Evolutionary conservation across 2,888 invertebrate genomes (phyloP).

Genomic region (Biston betularia): DNA sequence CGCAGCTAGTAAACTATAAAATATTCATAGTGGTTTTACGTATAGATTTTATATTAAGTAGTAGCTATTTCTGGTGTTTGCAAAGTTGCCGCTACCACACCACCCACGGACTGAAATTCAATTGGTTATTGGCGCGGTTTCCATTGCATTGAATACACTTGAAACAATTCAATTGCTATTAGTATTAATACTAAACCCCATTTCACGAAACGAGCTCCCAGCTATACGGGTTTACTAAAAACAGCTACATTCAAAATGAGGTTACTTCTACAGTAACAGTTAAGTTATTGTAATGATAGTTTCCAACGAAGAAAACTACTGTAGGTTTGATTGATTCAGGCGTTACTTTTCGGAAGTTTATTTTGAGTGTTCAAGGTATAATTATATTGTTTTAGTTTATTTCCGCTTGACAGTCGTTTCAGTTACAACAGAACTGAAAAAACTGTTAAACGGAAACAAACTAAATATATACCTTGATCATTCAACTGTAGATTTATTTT

Average conservation of each 20-base stretch:
- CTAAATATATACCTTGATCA: no score
- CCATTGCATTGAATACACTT: neutral
- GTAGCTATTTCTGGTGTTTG: slow-evolving; percentile 3
- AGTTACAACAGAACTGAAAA: no score
- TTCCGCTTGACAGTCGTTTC: no score
- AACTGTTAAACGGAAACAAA: no score
- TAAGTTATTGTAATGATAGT: no score
- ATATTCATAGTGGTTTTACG: neutral
- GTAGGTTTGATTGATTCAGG: no score
- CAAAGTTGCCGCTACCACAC: slow-evolving; percentile 15
- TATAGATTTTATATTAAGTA: neutral
- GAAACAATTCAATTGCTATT: slow-evolving; percentile 20
- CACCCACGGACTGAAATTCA: slow-evolving; percentile 19
- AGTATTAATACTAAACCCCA: neutral
- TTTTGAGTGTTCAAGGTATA: no score
- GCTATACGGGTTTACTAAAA: neutral
- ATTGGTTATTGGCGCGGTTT: slow-evolving; percentile 15
- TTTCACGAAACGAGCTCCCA: neutral
- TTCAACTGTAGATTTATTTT: no score
- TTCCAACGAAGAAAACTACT: no score
- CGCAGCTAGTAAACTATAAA: slow-evolving; percentile 1
- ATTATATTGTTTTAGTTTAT: no score
- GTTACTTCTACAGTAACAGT: neutral
- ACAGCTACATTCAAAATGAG: neutral
- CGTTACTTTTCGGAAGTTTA: no score